A percentile compares a stretch with the other conserved stretches of the same genome.
phyloP scores from a whole-genome alignment of 2,888 invertebrate genomes.

The Platycheirus rosarum region DNA sequence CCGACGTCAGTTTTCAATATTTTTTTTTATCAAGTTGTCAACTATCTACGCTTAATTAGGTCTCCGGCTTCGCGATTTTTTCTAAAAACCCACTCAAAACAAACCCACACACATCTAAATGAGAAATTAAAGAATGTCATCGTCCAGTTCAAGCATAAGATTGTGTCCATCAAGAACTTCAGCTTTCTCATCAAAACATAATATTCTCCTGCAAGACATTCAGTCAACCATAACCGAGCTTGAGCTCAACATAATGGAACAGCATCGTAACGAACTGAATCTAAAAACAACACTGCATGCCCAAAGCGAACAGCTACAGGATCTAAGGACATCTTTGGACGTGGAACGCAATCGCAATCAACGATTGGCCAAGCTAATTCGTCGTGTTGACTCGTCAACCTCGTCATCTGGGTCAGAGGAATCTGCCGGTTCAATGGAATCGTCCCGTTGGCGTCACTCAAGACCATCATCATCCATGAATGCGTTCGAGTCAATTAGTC shows the following conservation, averaged over 20 bases:
- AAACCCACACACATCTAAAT: slow-evolving; percentile 40
- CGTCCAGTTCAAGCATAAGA: slow-evolving; percentile 27
- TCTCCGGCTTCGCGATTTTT: no score
- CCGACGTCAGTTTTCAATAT: no score
- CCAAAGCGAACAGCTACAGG: slow-evolving; percentile 77
- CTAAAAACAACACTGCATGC: slow-evolving; percentile 77
- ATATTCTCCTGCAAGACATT: slow-evolving; percentile 60
- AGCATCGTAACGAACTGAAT: slow-evolving; percentile 78
- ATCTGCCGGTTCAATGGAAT: slow-evolving; percentile 56
- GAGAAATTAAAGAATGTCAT: slow-evolving; percentile 67
- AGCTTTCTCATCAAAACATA: slow-evolving; percentile 33
- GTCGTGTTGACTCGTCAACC: slow-evolving; percentile 77
- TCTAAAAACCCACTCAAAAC: no score
- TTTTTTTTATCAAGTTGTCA: no score
- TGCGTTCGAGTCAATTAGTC: slow-evolving; percentile 78
- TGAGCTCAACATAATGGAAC: slow-evolving; percentile 78
- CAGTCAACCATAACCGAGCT: slow-evolving; percentile 77
- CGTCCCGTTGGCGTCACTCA: slow-evolving; percentile 70
- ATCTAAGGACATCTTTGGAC: slow-evolving; percentile 77
- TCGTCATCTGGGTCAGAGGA: slow-evolving; percentile 68
- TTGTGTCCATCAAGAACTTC: slow-evolving; percentile 22
- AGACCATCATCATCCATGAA: slow-evolving; percentile 68
- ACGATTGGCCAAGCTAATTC: slow-evolving; percentile 78
- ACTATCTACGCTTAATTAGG: no score
- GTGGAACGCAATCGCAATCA: slow-evolving; percentile 79